Percentiles rank a stretch among this genome's conserved stretches.
Evolutionary conservation across 2,888 invertebrate genomes (phyloP).

Genomic region (Sinhomidia bicolor): DNA sequence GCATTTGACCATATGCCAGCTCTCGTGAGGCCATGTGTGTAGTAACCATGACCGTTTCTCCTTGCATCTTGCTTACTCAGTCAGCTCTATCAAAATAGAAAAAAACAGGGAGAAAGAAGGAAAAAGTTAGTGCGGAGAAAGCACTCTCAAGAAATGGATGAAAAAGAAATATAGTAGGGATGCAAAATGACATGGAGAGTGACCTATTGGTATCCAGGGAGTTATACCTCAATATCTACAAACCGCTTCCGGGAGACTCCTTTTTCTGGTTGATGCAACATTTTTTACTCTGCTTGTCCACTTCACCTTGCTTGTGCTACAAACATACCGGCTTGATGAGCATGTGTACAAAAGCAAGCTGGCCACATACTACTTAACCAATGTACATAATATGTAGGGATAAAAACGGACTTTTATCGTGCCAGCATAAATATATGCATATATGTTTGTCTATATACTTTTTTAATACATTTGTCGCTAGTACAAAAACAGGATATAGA

Average conservation of each 20-base stretch:
- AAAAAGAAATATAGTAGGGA: slow-evolving; percentile 63
- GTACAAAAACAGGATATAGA: too few species aligned
- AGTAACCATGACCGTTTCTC: slow-evolving; percentile 26
- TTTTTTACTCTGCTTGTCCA: slow-evolving; percentile 56
- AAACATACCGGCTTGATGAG: too few species aligned
- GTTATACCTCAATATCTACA: slow-evolving; percentile 78
- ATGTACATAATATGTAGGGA: neutral
- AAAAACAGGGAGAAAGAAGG: neutral
- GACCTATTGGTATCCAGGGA: slow-evolving; percentile 77
- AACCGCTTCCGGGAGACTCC: slow-evolving; percentile 71
- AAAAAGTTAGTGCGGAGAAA: slow-evolving; percentile 28
- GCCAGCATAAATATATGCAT: neutral
- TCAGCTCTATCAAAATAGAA: slow-evolving; percentile 21
- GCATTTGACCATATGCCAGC: slow-evolving; percentile 50
- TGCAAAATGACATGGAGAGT: slow-evolving; percentile 75
- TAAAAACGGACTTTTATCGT: neutral
- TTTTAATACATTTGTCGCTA: too few species aligned
- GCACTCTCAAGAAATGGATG: slow-evolving; percentile 59
- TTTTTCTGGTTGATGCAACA: slow-evolving; percentile 64
- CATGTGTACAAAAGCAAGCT: neutral
- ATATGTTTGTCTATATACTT: too few species aligned
- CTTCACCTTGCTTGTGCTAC: slow-evolving; percentile 56
- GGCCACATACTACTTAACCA: neutral
- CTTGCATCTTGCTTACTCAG: slow-evolving; percentile 50
- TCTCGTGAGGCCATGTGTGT: slow-evolving; percentile 40